A percentile compares a stretch with the other conserved stretches of the same genome.
Evolutionary conservation across 1,140 invertebrate species (phyloP).

Genomic region (Anastatus disparis): DNA sequence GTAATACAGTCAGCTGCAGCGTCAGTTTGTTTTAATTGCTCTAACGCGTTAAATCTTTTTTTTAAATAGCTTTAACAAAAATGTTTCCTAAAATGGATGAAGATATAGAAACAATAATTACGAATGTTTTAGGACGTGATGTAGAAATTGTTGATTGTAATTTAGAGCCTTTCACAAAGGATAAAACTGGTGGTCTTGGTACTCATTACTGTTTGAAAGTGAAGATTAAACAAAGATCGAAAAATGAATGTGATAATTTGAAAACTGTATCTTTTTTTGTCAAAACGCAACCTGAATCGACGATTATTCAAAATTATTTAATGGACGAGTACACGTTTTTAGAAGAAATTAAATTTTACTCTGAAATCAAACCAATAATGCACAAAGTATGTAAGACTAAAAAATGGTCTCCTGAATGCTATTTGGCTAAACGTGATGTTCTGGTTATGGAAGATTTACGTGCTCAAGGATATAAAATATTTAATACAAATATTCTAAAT

Average conservation of each 20-base stretch:
- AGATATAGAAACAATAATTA: constrained; percentile 3
- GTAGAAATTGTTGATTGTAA: background rate
- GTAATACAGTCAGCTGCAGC: too few species aligned
- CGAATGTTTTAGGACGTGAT: background rate
- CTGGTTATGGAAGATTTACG: constrained; percentile 65
- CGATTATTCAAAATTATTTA: background rate
- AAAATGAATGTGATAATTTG: background rate
- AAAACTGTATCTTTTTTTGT: background rate
- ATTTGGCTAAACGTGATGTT: constrained; percentile 58
- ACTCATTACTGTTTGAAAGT: background rate
- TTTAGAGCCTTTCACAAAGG: background rate
- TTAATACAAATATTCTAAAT: constrained; percentile 10
- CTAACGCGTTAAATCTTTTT: too few species aligned
- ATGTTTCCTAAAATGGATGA: background rate
- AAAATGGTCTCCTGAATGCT: constrained; percentile 57
- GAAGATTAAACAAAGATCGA: background rate
- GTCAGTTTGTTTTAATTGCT: background rate
- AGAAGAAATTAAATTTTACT: constrained; percentile 16
- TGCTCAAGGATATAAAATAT: constrained; percentile 52
- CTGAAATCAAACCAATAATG: background rate
- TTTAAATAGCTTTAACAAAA: background rate
- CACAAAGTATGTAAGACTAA: background rate
- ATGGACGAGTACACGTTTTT: background rate
- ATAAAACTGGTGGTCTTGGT: constrained; percentile 7
- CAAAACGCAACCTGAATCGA: constrained; percentile 6